phyloP scores from a whole-genome alignment of 1,140 invertebrate species.

The Archegozetes longisetosus region DNA sequence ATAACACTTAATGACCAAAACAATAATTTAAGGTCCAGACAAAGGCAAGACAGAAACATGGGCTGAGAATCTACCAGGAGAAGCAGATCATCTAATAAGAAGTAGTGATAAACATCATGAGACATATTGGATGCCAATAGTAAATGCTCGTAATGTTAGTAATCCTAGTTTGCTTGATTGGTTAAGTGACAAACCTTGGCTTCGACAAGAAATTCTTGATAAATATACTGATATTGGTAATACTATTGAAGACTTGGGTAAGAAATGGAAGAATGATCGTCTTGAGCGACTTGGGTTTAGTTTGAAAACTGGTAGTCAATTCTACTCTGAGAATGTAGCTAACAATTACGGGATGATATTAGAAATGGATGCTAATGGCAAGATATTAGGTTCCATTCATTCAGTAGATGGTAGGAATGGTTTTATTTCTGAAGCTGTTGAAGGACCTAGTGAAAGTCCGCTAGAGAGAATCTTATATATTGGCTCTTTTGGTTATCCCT shows the following conservation, averaged over 20 bases:
- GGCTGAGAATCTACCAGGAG: slow-evolving; percentile 55
- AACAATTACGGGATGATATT: slow-evolving; percentile 34
- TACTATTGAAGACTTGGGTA: slow-evolving; percentile 14
- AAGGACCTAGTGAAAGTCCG: slow-evolving; percentile 22
- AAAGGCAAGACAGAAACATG: slow-evolving; percentile 54
- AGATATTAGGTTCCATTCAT: slow-evolving; percentile 36
- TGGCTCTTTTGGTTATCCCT: slow-evolving; percentile 50
- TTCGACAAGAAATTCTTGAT: slow-evolving; percentile 27
- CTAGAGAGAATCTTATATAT: slow-evolving; percentile 33
- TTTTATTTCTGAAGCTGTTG: slow-evolving; percentile 28
- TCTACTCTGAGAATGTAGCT: slow-evolving; percentile 1
- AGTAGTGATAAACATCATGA: slow-evolving; percentile 37
- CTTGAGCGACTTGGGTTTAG: slow-evolving; percentile 25
- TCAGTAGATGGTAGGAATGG: slow-evolving; percentile 26
- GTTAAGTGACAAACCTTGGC: slow-evolving; percentile 25
- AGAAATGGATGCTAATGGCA: slow-evolving; percentile 45
- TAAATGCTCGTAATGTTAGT: slow-evolving; percentile 27
- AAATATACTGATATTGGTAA: slow-evolving; percentile 21
- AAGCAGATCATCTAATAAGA: slow-evolving; percentile 57
- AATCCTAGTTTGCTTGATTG: slow-evolving; percentile 26
- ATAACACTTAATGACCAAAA: neutral
- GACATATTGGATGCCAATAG: slow-evolving; percentile 46
- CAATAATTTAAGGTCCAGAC: slow-evolving; percentile 35
- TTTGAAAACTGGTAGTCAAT: slow-evolving; percentile 31
- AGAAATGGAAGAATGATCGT: slow-evolving; percentile 7